Evolutionary conservation across 2,113 vertebrate genomes (phyloP).

Genomic region (Ophthalmolycus amberensis): DNA sequence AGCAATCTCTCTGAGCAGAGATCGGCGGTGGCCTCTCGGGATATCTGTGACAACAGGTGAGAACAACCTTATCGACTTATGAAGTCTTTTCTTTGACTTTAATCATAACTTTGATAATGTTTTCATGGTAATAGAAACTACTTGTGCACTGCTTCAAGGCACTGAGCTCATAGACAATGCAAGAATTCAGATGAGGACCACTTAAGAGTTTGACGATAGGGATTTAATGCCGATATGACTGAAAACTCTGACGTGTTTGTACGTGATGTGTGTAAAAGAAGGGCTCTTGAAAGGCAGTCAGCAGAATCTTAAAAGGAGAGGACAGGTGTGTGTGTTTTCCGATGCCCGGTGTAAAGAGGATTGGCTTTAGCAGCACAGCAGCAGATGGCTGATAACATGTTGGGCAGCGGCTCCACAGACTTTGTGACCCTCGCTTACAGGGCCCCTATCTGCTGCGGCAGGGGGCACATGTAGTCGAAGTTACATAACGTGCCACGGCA

Average conservation of each 20-base stretch:
- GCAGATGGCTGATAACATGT: slow-evolving; percentile 51
- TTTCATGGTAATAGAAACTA: neutral
- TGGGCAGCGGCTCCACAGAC: neutral
- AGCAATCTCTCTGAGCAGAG: slow-evolving; percentile 34
- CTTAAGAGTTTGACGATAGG: neutral
- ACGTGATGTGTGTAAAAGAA: neutral
- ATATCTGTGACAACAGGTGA: slow-evolving; percentile 75
- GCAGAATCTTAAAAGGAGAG: neutral
- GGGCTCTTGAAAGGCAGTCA: neutral
- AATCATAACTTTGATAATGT: neutral
- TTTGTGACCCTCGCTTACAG: neutral
- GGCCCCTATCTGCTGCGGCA: neutral
- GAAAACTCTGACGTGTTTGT: neutral
- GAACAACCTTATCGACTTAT: slow-evolving; percentile 11
- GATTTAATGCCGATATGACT: neutral
- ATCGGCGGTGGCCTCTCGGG: slow-evolving; percentile 41
- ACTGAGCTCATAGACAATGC: neutral
- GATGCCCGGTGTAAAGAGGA: slow-evolving; percentile 41
- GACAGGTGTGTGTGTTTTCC: slow-evolving; percentile 2
- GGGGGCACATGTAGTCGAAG: slow-evolving; percentile 1
- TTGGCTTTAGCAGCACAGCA: slow-evolving; percentile 23
- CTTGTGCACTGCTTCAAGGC: neutral
- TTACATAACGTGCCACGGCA: neutral
- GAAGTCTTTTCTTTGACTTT: neutral
- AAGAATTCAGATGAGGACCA: neutral